Evolutionary conservation across 1,140 invertebrate genomes (phyloP).

Genomic region (Linepithema humile): DNA sequence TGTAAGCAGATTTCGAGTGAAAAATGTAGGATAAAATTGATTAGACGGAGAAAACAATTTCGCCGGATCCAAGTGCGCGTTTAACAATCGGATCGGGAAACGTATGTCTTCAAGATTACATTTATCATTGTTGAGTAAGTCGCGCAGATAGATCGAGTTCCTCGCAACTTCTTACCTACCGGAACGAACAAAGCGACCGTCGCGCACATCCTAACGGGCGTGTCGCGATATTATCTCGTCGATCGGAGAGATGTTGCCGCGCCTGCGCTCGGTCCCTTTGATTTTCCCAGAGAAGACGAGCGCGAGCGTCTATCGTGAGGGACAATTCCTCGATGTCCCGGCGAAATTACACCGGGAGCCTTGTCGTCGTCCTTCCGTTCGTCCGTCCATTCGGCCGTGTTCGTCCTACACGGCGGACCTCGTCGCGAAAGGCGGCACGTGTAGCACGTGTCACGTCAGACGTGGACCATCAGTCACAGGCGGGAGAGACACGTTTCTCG

Average conservation of each 20-base stretch:
- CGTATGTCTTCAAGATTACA: slow-evolving; percentile 18
- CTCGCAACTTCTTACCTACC: background rate
- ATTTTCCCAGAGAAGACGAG: background rate
- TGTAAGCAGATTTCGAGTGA: background rate
- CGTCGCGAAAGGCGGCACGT: slow-evolving; percentile 59
- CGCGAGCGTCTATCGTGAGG: background rate
- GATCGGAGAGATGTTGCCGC: background rate
- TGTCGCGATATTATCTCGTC: slow-evolving; percentile 55
- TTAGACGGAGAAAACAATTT: background rate
- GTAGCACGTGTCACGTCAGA: slow-evolving; percentile 67
- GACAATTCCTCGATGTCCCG: slow-evolving; percentile 49
- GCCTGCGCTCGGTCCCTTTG: slow-evolving; percentile 40
- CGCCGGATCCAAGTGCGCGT: background rate
- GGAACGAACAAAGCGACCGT: background rate
- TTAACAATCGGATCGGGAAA: slow-evolving; percentile 11
- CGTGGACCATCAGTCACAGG: slow-evolving; percentile 65
- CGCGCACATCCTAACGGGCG: background rate
- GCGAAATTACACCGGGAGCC: slow-evolving; percentile 59
- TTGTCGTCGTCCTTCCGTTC: slow-evolving; percentile 18
- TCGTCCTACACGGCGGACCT: background rate
- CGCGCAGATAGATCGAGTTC: slow-evolving; percentile 8
- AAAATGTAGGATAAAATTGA: background rate
- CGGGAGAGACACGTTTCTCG: slow-evolving; percentile 64
- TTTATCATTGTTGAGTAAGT: background rate
- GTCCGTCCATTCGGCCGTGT: background rate